A percentile compares a stretch with the other conserved stretches of the same genome.
phyloP scores from a whole-genome alignment of 2,888 invertebrate species.

The Aporophyla nigra region DNA sequence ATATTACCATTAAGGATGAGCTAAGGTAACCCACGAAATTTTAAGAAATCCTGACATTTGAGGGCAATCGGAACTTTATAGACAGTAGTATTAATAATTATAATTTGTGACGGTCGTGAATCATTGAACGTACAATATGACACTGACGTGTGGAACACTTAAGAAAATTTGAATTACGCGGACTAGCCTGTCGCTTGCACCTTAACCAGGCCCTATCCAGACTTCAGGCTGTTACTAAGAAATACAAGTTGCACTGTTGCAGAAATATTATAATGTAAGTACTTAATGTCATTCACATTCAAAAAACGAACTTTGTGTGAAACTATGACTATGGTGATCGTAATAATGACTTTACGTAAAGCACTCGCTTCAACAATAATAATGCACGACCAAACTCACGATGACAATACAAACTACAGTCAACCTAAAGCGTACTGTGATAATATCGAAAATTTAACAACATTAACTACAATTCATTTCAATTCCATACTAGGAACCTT shows the following conservation, averaged over 20 bases:
- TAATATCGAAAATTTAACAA: conserved; percentile 19
- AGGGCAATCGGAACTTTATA: neutral
- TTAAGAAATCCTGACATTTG: neutral
- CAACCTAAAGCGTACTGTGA: conserved; percentile 9
- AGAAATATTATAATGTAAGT: neutral
- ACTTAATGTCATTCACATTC: neutral
- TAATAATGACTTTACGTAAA: neutral
- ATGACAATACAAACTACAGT: conserved; percentile 26
- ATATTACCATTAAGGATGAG: neutral
- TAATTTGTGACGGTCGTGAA: neutral
- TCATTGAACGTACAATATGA: neutral
- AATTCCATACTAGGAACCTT: conserved; percentile 76
- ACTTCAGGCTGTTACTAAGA: neutral
- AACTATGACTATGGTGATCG: conserved; percentile 10
- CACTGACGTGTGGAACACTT: neutral
- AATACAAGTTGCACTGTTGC: neutral
- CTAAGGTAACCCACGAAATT: neutral
- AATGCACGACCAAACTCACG: neutral
- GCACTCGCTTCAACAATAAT: neutral
- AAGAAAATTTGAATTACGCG: neutral
- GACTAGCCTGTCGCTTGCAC: neutral
- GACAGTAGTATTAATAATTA: neutral
- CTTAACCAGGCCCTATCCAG: neutral
- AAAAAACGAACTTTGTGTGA: neutral
- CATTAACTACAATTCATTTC: conserved; percentile 49